phyloP scores from a whole-genome alignment of 2,888 invertebrate genomes.

The Callosobruchus maculatus region DNA sequence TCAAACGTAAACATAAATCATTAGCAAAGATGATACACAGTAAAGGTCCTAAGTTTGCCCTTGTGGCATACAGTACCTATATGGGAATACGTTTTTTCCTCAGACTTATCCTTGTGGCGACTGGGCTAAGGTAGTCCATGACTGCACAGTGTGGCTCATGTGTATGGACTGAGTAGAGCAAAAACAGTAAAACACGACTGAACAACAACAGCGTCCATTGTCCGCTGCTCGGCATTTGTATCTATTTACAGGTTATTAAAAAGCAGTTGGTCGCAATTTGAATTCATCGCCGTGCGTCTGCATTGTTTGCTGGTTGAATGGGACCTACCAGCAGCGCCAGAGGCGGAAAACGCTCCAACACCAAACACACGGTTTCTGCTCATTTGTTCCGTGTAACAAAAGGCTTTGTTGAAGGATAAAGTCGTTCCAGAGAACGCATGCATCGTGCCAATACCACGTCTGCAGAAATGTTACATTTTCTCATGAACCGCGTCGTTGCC shows the following conservation, averaged over 20 bases:
- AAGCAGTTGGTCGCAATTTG: slow-evolving; percentile 39
- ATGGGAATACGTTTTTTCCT: too few relatives aligned
- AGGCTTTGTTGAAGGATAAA: background rate
- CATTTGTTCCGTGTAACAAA: background rate
- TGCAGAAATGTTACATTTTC: too few relatives aligned
- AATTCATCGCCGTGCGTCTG: slow-evolving; percentile 22
- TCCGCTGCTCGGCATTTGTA: slow-evolving; percentile 21
- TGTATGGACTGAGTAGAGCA: background rate
- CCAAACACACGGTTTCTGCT: background rate
- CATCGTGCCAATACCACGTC: background rate
- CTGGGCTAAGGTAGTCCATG: background rate
- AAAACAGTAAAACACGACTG: background rate
- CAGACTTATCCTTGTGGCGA: background rate
- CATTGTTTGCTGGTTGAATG: slow-evolving; percentile 40
- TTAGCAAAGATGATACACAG: too few relatives aligned
- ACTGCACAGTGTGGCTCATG: background rate
- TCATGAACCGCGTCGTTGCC: too few relatives aligned
- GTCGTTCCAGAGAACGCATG: background rate
- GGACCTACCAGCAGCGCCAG: slow-evolving; percentile 25
- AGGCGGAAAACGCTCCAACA: background rate
- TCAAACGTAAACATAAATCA: too few relatives aligned
- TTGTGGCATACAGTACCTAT: too few relatives aligned
- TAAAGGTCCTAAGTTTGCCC: too few relatives aligned
- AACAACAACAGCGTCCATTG: slow-evolving; percentile 20
- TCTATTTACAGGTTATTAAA: slow-evolving; percentile 40